phyloP scores from a whole-genome alignment of 2,113 vertebrate genomes.

The Syrrhaptes paradoxus region DNA sequence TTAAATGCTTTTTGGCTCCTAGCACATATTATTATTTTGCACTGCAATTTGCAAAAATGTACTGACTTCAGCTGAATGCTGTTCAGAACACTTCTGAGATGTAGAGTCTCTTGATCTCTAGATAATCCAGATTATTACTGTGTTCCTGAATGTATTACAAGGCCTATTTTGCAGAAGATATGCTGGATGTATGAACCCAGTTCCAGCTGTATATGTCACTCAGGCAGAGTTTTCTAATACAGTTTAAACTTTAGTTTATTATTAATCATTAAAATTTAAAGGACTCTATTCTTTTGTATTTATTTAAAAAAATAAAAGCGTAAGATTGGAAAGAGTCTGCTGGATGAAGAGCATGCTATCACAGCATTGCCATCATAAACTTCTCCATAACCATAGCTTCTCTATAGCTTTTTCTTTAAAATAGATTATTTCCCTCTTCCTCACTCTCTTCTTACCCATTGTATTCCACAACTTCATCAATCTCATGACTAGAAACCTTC shows the following conservation, averaged over 20 bases:
- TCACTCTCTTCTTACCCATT: neutral
- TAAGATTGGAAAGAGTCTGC: neutral
- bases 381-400: neutral
- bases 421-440: neutral
- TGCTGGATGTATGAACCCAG: neutral
- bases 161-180: neutral
- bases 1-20: neutral
- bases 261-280: neutral
- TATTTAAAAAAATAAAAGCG: neutral
- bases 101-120: neutral
- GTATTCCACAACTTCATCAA: neutral
- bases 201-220: neutral
- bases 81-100: neutral
- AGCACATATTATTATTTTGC: neutral
- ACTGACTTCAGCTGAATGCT: neutral
- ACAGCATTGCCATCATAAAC: neutral
- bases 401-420: neutral
- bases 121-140: neutral
- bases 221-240: neutral
- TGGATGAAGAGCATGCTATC: neutral
- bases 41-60: neutral
- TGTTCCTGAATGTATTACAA: neutral
- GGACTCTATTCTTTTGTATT: accelerated
- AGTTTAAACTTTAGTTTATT: neutral
- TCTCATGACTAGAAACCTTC: neutral